phyloP scores from a whole-genome alignment of 1,140 invertebrate genomes.

The Cardiocondyla obscurior region DNA sequence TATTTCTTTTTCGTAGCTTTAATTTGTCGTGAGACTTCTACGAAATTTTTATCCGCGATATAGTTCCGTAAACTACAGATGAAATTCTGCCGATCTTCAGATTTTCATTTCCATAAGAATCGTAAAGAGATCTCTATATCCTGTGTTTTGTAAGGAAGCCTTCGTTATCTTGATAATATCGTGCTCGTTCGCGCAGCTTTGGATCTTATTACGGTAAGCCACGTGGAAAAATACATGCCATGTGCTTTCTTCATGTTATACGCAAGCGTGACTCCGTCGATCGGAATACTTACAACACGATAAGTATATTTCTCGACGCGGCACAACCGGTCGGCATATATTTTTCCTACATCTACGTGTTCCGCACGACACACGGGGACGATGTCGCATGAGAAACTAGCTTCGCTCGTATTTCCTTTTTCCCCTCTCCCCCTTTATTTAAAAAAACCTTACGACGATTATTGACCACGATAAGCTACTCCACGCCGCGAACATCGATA shows the following conservation, averaged over 20 bases:
- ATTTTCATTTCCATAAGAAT: background rate
- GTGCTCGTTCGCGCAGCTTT: background rate
- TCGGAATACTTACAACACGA: slow-evolving; percentile 30
- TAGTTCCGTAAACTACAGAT: background rate
- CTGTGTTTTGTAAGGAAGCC: background rate
- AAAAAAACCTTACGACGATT: slow-evolving; percentile 6
- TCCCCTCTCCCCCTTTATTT: background rate
- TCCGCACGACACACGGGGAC: background rate
- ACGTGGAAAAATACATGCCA: slow-evolving; percentile 6
- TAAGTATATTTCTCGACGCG: slow-evolving; percentile 18
- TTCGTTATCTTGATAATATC: background rate
- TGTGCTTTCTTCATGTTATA: slow-evolving; percentile 3
- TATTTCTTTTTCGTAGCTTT: background rate
- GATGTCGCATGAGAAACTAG: slow-evolving; percentile 35
- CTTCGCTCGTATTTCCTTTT: background rate
- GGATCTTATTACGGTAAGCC: slow-evolving; percentile 20
- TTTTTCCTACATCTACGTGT: background rate
- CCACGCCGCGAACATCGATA: slow-evolving; percentile 28
- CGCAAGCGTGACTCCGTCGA: slow-evolving; percentile 5
- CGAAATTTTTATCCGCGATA: background rate
- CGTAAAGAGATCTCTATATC: background rate
- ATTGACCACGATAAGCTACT: slow-evolving; percentile 46
- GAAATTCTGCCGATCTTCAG: background rate
- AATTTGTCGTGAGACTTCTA: background rate
- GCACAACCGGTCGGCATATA: background rate